Evolutionary conservation across 2,113 vertebrate genomes (phyloP), one percentile per base, ranked within the genome.

Genomic region (Engraulis encrasicolus): DNA sequence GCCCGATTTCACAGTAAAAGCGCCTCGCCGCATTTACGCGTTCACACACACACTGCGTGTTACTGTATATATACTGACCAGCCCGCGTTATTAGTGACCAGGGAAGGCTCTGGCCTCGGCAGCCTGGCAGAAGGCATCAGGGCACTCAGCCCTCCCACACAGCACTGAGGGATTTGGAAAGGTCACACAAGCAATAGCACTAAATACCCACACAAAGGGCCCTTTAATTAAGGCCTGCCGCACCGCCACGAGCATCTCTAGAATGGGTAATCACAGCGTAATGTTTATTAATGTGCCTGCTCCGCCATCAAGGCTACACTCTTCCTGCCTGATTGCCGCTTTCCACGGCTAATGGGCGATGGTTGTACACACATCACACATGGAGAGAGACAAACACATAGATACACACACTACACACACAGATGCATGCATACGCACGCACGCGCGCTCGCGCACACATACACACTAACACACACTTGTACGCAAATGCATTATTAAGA

Each of bases 261-360:
- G 90, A 91, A 91, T 92, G 82, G 86, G 82, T 91, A 91, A 90
- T 91, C 89, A 84, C 81, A 79, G 71, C 83, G 79, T 91, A 86
- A 94, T 94, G 92, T 93, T 93, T 93, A 93, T 94, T 92, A 91
- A 94, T 93, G 88, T 91, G 91, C 94, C 92, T 93, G 89, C 90
- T 89, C 86, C 79, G 66, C 6, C 85, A 88, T 86, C 83, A 86
- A 88, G 34, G 88, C 86, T 84, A 36, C 50, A 83, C 86, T 85
- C 84, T 78, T 84, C 80, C 87, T 80, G 83, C 82, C 81, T 90
- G 87, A 92, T 92, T 91, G 89, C 87, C 84, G 89, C 80, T 81
- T 89, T 89, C 88, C 85, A 90, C 88, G 91, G 85, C 80, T 27
- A 82, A 83, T 80, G 78, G 80, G 74, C 17, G 85, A 82, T 84